Conservation (phyloP, 2,888 invertebrate genomes). For the Scaptodrosophila latifasciaeformis region DNA sequence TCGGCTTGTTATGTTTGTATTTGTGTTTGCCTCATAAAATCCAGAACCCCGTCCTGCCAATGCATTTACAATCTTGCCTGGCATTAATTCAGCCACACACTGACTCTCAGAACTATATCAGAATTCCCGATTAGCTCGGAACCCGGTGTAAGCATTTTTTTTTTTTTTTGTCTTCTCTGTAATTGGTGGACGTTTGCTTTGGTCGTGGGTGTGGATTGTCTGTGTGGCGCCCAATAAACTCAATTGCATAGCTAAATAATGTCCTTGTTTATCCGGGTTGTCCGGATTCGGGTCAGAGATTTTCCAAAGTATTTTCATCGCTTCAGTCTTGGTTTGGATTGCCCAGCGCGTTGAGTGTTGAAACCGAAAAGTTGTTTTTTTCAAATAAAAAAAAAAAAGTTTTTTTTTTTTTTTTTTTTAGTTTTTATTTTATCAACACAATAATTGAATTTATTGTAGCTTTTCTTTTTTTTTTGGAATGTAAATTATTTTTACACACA, state of each 20-base stretch:
- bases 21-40: slow-evolving; percentile 57
- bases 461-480: neutral
- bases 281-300: slow-evolving; percentile 32
- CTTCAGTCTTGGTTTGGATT: neutral
- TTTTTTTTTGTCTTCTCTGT: too few relatives aligned
- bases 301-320: neutral
- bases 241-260: slow-evolving; percentile 51
- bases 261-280: slow-evolving; percentile 50
- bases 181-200: neutral
- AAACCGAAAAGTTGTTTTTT: neutral
- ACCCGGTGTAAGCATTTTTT: too few relatives aligned
- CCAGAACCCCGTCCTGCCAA: neutral
- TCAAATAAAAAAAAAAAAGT: neutral
- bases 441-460: slow-evolving; percentile 43
- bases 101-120: too few relatives aligned
- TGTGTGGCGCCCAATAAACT: slow-evolving; percentile 8
- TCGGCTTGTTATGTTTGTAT: slow-evolving; percentile 50
- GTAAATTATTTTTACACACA: slow-evolving; percentile 23
- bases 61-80: too few relatives aligned
- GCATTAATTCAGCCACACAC: too few relatives aligned
- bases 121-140: too few relatives aligned
- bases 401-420: neutral
- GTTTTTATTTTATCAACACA: slow-evolving; percentile 53
- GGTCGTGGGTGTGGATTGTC: neutral
- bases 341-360: too few relatives aligned